Conservation (phyloP, 92 coral and sea anemone species). For the Umimayanthus chanpuru region DNA sequence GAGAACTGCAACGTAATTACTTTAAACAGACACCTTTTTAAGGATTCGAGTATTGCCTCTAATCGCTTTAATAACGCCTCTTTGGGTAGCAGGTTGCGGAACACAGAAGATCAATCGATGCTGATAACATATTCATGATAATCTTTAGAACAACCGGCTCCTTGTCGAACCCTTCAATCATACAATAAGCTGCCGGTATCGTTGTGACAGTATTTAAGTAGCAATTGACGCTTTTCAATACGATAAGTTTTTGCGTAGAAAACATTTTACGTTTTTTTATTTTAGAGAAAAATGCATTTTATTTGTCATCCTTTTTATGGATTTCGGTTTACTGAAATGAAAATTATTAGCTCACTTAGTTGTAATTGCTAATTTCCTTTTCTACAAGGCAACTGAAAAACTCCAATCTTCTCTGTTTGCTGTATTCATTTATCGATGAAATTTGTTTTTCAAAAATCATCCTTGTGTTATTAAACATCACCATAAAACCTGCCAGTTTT, state of each 20-base stretch:
- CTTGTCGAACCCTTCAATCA: not conserved
- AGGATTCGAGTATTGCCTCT: not conserved
- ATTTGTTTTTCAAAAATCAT: not conserved
- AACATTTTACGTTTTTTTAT: not conserved
- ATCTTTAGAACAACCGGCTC: not conserved
- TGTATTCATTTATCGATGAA: not conserved
- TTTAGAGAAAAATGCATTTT: not conserved
- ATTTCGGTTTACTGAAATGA: not conserved
- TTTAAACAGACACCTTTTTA: not conserved
- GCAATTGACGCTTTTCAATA: not conserved
- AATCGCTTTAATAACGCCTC: not conserved
- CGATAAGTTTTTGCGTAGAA: not conserved
- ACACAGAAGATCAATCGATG: not conserved
- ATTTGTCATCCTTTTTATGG: not conserved
- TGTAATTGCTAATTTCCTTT: not conserved
- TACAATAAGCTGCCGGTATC: not conserved
- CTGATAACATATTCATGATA: not conserved
- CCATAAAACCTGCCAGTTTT: not conserved
- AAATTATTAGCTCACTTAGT: not conserved
- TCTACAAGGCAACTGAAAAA: not conserved
- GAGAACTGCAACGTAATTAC: not conserved
- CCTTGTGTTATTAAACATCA: too few relatives aligned
- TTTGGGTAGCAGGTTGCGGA: not conserved
- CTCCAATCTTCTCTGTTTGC: not conserved
- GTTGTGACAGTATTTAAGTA: not conserved